Evolutionary conservation across 2,113 vertebrate genomes (phyloP).

Genomic region (Nycticryphes semicollaris): DNA sequence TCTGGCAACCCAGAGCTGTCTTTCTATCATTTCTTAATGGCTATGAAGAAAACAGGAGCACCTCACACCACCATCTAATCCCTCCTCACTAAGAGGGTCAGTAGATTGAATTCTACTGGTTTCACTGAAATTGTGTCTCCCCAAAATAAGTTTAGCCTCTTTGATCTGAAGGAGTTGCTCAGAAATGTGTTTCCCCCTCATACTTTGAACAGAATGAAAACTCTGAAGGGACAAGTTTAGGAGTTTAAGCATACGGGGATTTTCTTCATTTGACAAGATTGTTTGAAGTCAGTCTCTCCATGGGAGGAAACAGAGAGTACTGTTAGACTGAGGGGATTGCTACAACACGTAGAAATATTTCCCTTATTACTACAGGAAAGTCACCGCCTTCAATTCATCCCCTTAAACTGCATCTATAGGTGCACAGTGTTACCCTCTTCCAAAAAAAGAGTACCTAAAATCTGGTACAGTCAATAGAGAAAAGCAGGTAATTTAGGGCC

Average conservation of each 20-base stretch:
- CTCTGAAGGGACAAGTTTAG: neutral
- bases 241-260: neutral
- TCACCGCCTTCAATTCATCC: accelerated
- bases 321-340: neutral
- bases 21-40: neutral
- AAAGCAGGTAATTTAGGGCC: neutral
- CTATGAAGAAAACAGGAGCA: neutral
- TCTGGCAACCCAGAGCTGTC: neutral
- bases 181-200: neutral
- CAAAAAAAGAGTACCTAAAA: neutral
- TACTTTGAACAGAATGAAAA: neutral
- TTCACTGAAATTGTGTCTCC: neutral
- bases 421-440: neutral
- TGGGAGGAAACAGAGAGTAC: neutral
- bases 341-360: neutral
- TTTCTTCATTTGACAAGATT: neutral
- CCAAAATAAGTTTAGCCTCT: neutral
- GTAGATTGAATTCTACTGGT: neutral
- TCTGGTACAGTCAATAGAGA: neutral
- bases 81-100: accelerated
- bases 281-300: neutral
- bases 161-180: neutral
- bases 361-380: neutral
- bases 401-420: neutral
- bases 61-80: neutral